A percentile compares a stretch with the other conserved stretches of the same genome.
Evolutionary conservation across 2,888 invertebrate genomes (phyloP).

Genomic region (Bembecia ichneumoniformis): DNA sequence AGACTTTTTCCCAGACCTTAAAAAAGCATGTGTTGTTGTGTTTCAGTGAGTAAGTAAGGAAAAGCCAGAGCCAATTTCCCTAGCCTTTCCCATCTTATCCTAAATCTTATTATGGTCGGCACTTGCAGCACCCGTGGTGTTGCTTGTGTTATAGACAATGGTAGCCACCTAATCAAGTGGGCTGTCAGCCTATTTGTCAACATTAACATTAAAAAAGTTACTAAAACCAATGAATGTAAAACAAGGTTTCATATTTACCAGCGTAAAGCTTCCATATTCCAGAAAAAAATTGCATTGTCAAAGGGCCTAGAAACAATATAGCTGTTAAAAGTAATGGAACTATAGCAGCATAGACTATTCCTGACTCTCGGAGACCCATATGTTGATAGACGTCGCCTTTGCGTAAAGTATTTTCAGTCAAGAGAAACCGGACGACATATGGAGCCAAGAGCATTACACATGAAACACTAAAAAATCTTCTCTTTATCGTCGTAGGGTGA

Average conservation of each 20-base stretch:
- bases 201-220: no score
- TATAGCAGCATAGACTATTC: slow-evolving; percentile 79
- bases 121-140: no score
- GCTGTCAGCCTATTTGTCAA: no score
- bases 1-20: no score
- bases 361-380: slow-evolving; percentile 82
- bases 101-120: no score
- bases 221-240: no score
- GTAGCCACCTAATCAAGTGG: no score
- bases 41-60: no score
- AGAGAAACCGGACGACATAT: slow-evolving; percentile 80
- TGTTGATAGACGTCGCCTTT: slow-evolving; percentile 77
- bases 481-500: slow-evolving; percentile 90
- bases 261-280: slow-evolving; percentile 78
- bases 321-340: slow-evolving; percentile 85
- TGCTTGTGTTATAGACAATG: no score
- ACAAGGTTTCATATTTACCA: slow-evolving; percentile 51
- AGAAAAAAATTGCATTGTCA: slow-evolving; percentile 79
- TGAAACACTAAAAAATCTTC: slow-evolving; percentile 88
- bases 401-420: slow-evolving; percentile 74
- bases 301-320: slow-evolving; percentile 86
- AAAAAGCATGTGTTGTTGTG: no score
- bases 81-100: no score
- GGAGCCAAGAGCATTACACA: slow-evolving; percentile 87
- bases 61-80: no score